phyloP scores from a whole-genome alignment of 1,140 invertebrate genomes.

The Lamellibrachia luymesi region DNA sequence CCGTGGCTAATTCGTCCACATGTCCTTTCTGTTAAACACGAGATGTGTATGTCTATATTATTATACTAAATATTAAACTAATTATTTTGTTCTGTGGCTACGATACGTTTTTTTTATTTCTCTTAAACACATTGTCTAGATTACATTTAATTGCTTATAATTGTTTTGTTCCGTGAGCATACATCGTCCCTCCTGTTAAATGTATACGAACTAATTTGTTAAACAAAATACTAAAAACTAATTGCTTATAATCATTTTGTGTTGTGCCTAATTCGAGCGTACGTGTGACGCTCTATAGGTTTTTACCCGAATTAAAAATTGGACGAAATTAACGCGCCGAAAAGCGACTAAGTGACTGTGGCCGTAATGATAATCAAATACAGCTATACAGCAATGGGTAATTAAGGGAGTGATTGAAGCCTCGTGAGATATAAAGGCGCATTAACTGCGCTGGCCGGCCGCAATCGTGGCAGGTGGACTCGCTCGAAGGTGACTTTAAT shows the following conservation, averaged over 20 bases:
- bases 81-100: no score
- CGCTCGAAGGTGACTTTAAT: background rate
- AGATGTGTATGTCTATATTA: no score
- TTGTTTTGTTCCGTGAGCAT: background rate
- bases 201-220: no score
- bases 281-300: background rate
- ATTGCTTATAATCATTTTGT: background rate
- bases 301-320: background rate
- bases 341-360: background rate
- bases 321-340: slow-evolving; percentile 3
- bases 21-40: no score
- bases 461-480: background rate
- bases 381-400: background rate
- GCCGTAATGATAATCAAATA: background rate
- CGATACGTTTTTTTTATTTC: no score
- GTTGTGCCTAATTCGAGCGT: background rate
- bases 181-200: no score
- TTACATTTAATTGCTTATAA: background rate
- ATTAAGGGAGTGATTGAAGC: background rate
- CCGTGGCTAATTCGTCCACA: background rate
- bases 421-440: background rate
- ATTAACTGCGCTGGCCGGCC: background rate
- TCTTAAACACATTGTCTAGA: no score
- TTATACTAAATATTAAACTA: no score
- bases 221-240: background rate